phyloP scores from a whole-genome alignment of 2,113 vertebrate genomes.

The Hypanus sabinus region DNA sequence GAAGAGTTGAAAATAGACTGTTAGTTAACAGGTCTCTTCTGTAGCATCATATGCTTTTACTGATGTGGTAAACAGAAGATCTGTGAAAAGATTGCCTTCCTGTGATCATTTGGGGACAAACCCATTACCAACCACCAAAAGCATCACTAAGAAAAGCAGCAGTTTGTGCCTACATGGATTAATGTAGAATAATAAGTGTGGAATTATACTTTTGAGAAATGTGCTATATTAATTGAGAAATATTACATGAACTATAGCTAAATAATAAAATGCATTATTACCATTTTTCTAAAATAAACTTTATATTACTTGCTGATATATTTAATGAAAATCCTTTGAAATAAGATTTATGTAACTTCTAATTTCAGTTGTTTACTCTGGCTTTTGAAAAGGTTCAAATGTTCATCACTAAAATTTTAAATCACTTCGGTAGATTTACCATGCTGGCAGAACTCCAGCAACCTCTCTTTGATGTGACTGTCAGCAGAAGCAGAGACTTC shows the following conservation, averaged over 20 bases:
- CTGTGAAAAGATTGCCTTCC: neutral
- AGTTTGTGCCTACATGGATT: too few relatives aligned
- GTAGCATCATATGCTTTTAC: neutral
- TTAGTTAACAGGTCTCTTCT: neutral
- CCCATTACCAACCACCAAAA: neutral
- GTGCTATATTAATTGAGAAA: too few relatives aligned
- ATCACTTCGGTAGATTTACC: neutral
- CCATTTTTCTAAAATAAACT: neutral
- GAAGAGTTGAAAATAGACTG: neutral
- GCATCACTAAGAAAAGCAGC: too few relatives aligned
- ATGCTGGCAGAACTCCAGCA: neutral
- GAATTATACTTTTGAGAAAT: neutral
- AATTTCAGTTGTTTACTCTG: neutral
- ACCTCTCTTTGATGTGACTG: neutral
- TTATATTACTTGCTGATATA: neutral
- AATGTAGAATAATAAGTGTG: neutral
- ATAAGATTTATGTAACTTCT: neutral
- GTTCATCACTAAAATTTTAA: neutral
- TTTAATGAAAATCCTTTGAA: neutral
- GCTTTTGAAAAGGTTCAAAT: conserved; percentile 4
- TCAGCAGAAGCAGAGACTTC: neutral
- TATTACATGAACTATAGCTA: neutral
- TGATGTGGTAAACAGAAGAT: neutral
- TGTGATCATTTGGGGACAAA: neutral
- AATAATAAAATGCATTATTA: neutral